These are phyloP conservation scores for Alentia gelatinosa DNA, from an alignment of 2,888 invertebrate species.

Conservation along the genomic window DNA sequence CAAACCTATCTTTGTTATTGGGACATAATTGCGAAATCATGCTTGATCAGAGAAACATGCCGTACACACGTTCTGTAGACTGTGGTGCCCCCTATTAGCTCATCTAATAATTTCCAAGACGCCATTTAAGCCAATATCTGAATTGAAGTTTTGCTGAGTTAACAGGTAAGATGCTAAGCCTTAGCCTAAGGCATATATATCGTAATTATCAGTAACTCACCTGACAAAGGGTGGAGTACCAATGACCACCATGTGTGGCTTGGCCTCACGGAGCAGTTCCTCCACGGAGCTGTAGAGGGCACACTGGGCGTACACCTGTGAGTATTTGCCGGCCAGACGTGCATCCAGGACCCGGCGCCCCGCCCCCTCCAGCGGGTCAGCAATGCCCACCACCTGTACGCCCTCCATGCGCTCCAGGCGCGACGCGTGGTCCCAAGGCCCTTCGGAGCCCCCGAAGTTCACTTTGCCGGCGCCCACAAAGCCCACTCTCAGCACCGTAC, in stretches of 20 bases:
- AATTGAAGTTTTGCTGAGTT: too few relatives aligned
- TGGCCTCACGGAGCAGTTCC: slow-evolving; percentile 11
- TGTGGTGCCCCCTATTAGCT: too few relatives aligned
- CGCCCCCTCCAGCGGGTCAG: slow-evolving; percentile 23
- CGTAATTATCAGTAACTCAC: neutral
- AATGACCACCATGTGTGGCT: slow-evolving; percentile 51
- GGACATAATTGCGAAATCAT: too few relatives aligned
- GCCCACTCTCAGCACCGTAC: slow-evolving; percentile 41
- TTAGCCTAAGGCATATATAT: too few relatives aligned
- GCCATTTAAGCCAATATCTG: too few relatives aligned
- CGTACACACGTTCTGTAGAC: too few relatives aligned
- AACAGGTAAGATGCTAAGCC: too few relatives aligned
- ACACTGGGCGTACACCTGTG: slow-evolving; percentile 48
- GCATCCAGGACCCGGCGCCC: slow-evolving; percentile 38
- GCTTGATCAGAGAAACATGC: too few relatives aligned
- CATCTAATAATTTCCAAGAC: too few relatives aligned
- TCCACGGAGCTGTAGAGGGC: slow-evolving; percentile 44
- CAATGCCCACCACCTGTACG: slow-evolving; percentile 55
- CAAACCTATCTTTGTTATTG: too few relatives aligned
- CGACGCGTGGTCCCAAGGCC: slow-evolving; percentile 60
- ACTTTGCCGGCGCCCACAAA: slow-evolving; percentile 59
- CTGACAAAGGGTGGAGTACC: slow-evolving; percentile 53
- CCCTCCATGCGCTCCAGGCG: slow-evolving; percentile 56
- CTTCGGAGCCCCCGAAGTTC: slow-evolving; percentile 59
- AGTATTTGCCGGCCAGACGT: neutral